phyloP scores from a whole-genome alignment of 2,888 invertebrate genomes.

The Uropetala carovei region DNA sequence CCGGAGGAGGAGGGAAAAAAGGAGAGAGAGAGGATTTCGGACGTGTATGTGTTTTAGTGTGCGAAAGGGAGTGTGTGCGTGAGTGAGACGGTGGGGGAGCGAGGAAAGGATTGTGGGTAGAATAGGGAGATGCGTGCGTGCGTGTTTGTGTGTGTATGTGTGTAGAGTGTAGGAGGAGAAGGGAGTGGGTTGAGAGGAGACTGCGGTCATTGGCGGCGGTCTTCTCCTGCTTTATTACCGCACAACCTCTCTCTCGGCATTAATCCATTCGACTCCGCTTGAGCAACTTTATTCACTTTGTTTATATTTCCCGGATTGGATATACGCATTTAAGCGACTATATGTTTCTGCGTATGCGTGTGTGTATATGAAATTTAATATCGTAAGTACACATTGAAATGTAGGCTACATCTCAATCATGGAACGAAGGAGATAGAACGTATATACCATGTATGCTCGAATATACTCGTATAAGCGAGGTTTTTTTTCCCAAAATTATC shows the following conservation, averaged over 20 bases:
- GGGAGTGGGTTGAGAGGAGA: background rate
- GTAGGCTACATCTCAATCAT: too few species aligned
- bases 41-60: too few species aligned
- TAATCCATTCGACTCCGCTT: background rate
- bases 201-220: slow-evolving; percentile 1
- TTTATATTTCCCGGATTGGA: background rate
- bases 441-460: too few species aligned
- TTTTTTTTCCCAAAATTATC: too few species aligned
- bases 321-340: background rate
- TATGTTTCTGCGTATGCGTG: background rate
- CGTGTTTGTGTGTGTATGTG: too few species aligned
- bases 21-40: too few species aligned
- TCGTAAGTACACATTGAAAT: too few species aligned
- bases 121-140: background rate
- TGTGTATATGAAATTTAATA: background rate
- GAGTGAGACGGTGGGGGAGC: background rate
- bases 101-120: background rate
- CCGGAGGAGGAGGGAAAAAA: too few species aligned
- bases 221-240: slow-evolving; percentile 5
- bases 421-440: too few species aligned
- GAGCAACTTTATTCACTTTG: background rate
- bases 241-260: background rate
- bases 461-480: too few species aligned
- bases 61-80: too few species aligned
- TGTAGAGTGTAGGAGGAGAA: background rate